These are phyloP conservation scores for Ictalurus punctatus DNA, from an alignment of 2,113 vertebrate genomes.

Conservation along the genomic window DNA sequence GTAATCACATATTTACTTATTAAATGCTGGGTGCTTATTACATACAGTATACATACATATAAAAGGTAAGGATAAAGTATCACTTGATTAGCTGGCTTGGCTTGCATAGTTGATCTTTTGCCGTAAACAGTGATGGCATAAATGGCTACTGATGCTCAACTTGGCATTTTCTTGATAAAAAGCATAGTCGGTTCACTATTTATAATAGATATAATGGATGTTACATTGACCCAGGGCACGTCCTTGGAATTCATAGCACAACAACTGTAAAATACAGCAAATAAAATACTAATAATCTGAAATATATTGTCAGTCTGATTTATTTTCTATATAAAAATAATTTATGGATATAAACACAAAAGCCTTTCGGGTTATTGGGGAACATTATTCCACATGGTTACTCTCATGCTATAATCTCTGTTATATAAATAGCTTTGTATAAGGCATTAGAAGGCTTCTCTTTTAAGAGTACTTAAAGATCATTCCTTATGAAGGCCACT, in stretches of 20 bases:
- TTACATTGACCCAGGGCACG: background rate
- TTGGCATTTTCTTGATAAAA: background rate
- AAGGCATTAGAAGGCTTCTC: background rate
- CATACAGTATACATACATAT: background rate
- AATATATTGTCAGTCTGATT: too few species aligned
- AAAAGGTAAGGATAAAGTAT: background rate
- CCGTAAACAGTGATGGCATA: background rate
- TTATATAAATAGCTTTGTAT: background rate
- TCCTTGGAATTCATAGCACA: background rate
- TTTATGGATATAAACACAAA: background rate
- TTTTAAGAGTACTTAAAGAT: slow-evolving; percentile 10
- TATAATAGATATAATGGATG: background rate
- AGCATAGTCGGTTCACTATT: background rate
- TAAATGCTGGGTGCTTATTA: background rate
- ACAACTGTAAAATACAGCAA: background rate
- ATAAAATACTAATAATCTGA: background rate
- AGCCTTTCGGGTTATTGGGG: background rate
- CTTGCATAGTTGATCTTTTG: background rate
- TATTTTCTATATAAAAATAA: background rate
- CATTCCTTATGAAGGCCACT: slow-evolving; percentile 8
- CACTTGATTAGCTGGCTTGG: background rate
- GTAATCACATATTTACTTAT: background rate
- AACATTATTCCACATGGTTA: background rate
- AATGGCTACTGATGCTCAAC: background rate
- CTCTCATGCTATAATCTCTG: background rate